A percentile compares a stretch with the other conserved stretches of the same genome.
Evolutionary conservation across 2,797 vertebrate species (phyloP).

Genomic region (Vespertilio murinus): DNA sequence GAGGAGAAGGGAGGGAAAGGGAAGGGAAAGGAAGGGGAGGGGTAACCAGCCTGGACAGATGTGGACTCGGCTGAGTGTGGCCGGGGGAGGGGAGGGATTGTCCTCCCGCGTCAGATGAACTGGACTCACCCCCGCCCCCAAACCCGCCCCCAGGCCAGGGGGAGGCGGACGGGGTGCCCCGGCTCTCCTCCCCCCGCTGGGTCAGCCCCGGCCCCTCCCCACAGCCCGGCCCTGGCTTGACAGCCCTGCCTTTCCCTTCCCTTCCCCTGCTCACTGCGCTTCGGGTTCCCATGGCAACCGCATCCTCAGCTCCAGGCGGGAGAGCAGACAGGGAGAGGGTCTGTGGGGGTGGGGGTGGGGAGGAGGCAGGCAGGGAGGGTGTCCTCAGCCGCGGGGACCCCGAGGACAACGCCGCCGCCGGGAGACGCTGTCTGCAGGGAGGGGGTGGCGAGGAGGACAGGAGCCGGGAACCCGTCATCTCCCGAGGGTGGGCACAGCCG

Average conservation of each 20-base stretch:
- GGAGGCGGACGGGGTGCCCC: neutral
- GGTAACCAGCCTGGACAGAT: neutral
- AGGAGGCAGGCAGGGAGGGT: neutral
- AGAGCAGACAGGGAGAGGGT: neutral
- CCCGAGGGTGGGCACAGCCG: neutral
- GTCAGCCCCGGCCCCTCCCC: conserved; percentile 25
- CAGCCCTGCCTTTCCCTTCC: conserved; percentile 53
- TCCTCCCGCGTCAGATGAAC: conserved; percentile 64
- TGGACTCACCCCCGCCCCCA: neutral
- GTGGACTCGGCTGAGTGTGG: neutral
- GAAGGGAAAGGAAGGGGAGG: neutral
- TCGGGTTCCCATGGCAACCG: conserved; percentile 83
- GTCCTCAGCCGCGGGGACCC: conserved; percentile 21
- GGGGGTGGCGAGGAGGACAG: neutral
- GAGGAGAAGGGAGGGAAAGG: neutral
- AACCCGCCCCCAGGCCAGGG: neutral
- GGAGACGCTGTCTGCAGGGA: neutral
- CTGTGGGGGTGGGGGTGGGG: conserved; percentile 64
- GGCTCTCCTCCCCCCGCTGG: neutral
- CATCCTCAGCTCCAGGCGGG: conserved; percentile 77
- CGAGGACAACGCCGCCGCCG: neutral
- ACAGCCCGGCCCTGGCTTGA: conserved; percentile 44
- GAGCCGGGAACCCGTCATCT: neutral
- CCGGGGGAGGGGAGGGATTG: neutral
- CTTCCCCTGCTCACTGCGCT: conserved; percentile 53